phyloP scores from a whole-genome alignment of 2,888 invertebrate species.

The Beris chalybata region DNA sequence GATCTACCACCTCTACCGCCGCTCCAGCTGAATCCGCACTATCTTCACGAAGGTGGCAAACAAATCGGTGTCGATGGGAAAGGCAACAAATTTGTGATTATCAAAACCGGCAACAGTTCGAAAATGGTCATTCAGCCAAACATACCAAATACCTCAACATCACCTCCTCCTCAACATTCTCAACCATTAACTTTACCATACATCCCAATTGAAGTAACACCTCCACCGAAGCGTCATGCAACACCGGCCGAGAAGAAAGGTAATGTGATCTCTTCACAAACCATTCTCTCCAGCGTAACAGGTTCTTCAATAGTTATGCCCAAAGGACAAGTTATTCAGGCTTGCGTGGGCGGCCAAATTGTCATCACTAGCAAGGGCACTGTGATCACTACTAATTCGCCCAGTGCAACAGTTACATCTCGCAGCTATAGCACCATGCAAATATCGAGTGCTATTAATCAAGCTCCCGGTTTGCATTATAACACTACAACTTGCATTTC shows the following conservation, averaged over 20 bases:
- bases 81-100: constrained; percentile 52
- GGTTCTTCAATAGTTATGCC: constrained; percentile 43
- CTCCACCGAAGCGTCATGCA: constrained; percentile 42
- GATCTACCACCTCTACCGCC: constrained; percentile 35
- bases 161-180: background rate
- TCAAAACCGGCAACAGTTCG: constrained; percentile 40
- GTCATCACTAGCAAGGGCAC: constrained; percentile 46
- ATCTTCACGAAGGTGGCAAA: constrained; percentile 51
- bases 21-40: constrained; percentile 47
- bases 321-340: constrained; percentile 6
- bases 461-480: no score
- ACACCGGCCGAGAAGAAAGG: background rate
- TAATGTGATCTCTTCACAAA: constrained; percentile 45
- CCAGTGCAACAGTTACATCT: constrained; percentile 44
- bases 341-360: constrained; percentile 42
- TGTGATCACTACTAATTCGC: constrained; percentile 44
- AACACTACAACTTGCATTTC: no score
- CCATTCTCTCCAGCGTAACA: constrained; percentile 53
- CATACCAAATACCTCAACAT: constrained; percentile 10
- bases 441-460: no score
- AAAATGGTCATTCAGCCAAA: constrained; percentile 35
- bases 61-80: constrained; percentile 46
- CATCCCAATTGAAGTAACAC: constrained; percentile 27
- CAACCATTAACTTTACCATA: background rate
- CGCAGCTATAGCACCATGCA: no score